Evolutionary conservation across 2,113 vertebrate genomes (phyloP).

Genomic region (Eretmochelys imbricata): DNA sequence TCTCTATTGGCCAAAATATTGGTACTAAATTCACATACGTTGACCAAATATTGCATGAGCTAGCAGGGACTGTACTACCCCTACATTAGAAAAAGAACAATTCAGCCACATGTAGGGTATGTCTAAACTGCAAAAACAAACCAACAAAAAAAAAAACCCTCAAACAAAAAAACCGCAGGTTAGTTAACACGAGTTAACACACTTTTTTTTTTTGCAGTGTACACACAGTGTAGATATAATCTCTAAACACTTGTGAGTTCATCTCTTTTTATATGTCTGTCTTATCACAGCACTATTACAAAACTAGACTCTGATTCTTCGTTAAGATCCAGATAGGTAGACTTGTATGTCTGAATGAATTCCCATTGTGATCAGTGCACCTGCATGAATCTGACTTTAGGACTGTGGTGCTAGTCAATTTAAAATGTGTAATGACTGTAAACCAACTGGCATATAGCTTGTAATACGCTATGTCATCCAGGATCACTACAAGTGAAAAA

Average conservation of each 20-base stretch:
- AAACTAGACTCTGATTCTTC: background rate
- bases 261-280: background rate
- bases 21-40: background rate
- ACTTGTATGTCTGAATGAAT: background rate
- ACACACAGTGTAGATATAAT: background rate
- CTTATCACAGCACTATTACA: background rate
- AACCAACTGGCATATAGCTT: background rate
- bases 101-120: background rate
- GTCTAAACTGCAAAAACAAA: background rate
- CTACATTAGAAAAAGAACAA: background rate
- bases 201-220: too few relatives aligned
- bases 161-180: background rate
- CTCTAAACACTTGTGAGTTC: background rate
- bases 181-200: background rate
- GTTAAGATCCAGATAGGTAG: background rate
- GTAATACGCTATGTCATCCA: background rate
- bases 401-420: background rate
- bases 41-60: background rate
- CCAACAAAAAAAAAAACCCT: too few relatives aligned
- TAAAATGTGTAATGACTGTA: background rate
- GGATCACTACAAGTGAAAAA: background rate
- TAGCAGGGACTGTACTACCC: background rate
- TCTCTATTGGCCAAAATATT: background rate
- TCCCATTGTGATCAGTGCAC: background rate
- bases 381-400: background rate